Percentiles rank a stretch among this genome's conserved stretches.
Evolutionary conservation across 2,888 invertebrate genomes (phyloP).

Genomic region (Pseudococcus viburni): DNA sequence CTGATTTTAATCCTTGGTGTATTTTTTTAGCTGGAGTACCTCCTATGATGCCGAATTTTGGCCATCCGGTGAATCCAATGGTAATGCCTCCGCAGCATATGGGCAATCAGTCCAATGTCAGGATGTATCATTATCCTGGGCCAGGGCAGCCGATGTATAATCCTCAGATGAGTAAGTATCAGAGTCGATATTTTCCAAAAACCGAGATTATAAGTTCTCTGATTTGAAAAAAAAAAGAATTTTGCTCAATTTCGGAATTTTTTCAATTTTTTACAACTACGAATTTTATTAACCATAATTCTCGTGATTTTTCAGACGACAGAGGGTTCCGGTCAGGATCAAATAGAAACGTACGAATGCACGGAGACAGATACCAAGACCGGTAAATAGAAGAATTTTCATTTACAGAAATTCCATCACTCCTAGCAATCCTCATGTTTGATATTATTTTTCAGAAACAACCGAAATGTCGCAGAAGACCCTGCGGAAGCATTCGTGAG

Average conservation of each 20-base stretch:
- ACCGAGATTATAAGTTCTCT: too few relatives aligned
- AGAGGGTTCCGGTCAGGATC: background rate
- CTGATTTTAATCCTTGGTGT: background rate
- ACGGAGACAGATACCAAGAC: background rate
- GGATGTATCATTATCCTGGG: conserved; percentile 46
- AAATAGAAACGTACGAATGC: background rate
- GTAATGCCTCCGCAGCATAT: conserved; percentile 56
- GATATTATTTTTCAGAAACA: background rate
- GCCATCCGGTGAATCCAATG: conserved; percentile 61
- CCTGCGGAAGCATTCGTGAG: conserved; percentile 89
- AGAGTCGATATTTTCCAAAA: too few relatives aligned
- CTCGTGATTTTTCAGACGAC: background rate
- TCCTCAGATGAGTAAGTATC: conserved; percentile 59
- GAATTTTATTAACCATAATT: background rate
- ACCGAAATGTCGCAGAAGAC: conserved; percentile 82
- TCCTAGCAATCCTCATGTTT: background rate
- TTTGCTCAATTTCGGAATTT: too few relatives aligned
- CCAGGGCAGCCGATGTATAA: conserved; percentile 25
- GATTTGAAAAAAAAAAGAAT: too few relatives aligned
- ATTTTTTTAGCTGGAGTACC: conserved; percentile 23
- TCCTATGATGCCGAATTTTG: conserved; percentile 55
- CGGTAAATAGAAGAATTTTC: background rate
- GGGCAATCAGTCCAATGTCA: conserved; percentile 3
- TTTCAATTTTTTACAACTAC: too few relatives aligned
- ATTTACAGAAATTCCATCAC: background rate